phyloP scores from a whole-genome alignment of 2,113 vertebrate species.

The Anolis sagrei region DNA sequence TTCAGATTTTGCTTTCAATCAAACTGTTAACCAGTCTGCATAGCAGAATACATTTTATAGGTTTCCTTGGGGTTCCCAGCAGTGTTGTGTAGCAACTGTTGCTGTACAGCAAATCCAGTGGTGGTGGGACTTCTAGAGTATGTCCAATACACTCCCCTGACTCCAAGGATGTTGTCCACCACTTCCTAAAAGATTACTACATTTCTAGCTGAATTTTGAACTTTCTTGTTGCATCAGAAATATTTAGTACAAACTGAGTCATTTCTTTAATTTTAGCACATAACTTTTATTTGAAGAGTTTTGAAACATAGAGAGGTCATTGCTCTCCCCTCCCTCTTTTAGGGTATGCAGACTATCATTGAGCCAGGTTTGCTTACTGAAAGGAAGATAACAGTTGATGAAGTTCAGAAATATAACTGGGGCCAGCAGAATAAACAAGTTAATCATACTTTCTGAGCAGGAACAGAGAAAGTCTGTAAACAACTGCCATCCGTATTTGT shows the following conservation, averaged over 20 bases:
- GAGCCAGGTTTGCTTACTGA: slow-evolving; percentile 64
- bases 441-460: slow-evolving; percentile 71
- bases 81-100: neutral
- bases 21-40: neutral
- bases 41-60: neutral
- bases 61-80: neutral
- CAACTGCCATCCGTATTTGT: slow-evolving; percentile 48
- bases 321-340: neutral
- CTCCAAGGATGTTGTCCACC: too few species aligned
- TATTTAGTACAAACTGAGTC: neutral
- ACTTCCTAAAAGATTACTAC: neutral
- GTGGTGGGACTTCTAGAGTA: neutral
- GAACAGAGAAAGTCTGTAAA: slow-evolving; percentile 60
- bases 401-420: slow-evolving; percentile 76
- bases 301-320: slow-evolving; percentile 44
- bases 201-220: slow-evolving; percentile 34
- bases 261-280: slow-evolving; percentile 31
- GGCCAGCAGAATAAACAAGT: slow-evolving; percentile 77
- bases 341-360: slow-evolving; percentile 41
- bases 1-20: neutral
- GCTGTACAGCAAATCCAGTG: neutral
- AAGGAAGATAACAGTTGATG: slow-evolving; percentile 72
- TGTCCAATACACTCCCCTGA: neutral
- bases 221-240: slow-evolving; percentile 19
- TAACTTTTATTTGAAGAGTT: slow-evolving; percentile 36